These are phyloP conservation scores for Ptychoptera albimana DNA, from an alignment of 2,888 invertebrate genomes.

Conservation along the genomic window DNA sequence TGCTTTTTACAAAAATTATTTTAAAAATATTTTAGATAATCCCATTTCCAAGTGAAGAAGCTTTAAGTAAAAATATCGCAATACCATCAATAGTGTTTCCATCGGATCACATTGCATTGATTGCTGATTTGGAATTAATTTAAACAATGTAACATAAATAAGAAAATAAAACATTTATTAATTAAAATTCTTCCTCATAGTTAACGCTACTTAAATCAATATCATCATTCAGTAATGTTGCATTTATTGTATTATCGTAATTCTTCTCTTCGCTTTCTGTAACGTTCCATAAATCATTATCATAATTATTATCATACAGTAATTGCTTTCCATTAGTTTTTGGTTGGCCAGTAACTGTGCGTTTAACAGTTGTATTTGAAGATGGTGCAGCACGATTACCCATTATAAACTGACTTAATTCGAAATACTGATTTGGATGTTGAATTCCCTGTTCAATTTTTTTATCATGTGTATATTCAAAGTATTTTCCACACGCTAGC, in stretches of 20 bases:
- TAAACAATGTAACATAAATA: too few species aligned
- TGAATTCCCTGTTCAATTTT: conserved; percentile 51
- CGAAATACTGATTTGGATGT: conserved; percentile 88
- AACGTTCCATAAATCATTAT: conserved; percentile 28
- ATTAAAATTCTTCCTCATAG: too few species aligned
- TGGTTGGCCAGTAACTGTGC: too few species aligned
- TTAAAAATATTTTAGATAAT: conserved; percentile 36
- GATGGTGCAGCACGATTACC: conserved; percentile 18
- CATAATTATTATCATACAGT: conserved; percentile 15
- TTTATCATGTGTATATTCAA: conserved; percentile 52
- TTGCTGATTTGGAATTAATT: conserved; percentile 53
- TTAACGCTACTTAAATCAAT: too few species aligned
- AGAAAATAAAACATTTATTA: too few species aligned
- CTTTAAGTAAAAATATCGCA: conserved; percentile 55
- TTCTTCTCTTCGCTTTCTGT: conserved; percentile 22
- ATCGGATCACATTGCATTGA: conserved; percentile 83
- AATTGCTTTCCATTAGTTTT: too few species aligned
- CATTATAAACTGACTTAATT: conserved; percentile 52
- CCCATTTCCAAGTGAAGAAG: conserved; percentile 65
- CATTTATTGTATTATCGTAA: too few species aligned
- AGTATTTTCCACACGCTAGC: conserved; percentile 79
- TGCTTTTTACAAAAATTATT: too few species aligned
- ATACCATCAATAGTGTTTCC: conserved; percentile 83
- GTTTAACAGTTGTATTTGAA: background rate
- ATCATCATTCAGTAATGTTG: too few species aligned